These are phyloP conservation scores for Cranoglanis bouderius DNA, from an alignment of 2,113 vertebrate species.

Conservation along the genomic window DNA sequence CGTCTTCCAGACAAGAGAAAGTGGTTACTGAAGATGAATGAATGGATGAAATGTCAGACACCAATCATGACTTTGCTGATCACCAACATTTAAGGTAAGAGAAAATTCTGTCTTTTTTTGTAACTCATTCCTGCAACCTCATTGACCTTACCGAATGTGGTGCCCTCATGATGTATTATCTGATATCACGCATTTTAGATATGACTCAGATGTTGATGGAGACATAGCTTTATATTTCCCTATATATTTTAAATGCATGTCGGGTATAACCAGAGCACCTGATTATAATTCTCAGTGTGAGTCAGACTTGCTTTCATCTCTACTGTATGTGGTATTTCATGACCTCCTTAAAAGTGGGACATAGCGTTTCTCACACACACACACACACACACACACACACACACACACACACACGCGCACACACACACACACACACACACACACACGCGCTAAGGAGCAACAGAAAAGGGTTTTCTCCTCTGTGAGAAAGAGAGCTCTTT, in stretches of 20 bases:
- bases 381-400: not conserved
- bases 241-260: not conserved
- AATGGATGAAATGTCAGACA: not conserved
- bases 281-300: slow-evolving; percentile 29
- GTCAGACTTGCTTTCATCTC: slow-evolving; percentile 32
- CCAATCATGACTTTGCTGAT: not conserved
- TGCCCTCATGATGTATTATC: not conserved
- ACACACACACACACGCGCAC: not conserved
- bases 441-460: slow-evolving; percentile 5
- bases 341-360: slow-evolving; percentile 42
- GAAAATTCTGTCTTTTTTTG: slow-evolving; percentile 3
- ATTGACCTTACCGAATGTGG: not conserved
- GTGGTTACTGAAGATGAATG: not conserved
- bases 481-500: slow-evolving; percentile 15
- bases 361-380: slow-evolving; percentile 4
- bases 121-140: not conserved
- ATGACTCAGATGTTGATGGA: slow-evolving; percentile 13
- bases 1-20: not conserved
- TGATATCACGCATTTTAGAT: not conserved
- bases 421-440: slow-evolving; percentile 12
- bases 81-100: not conserved
- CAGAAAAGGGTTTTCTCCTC: not conserved
- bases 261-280: not conserved
- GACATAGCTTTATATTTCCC: not conserved
- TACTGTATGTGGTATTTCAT: slow-evolving; percentile 40